Evolutionary conservation across 64 coral and sea anemone species (phyloP).

Genomic region (Stichodactyla helianthus): DNA sequence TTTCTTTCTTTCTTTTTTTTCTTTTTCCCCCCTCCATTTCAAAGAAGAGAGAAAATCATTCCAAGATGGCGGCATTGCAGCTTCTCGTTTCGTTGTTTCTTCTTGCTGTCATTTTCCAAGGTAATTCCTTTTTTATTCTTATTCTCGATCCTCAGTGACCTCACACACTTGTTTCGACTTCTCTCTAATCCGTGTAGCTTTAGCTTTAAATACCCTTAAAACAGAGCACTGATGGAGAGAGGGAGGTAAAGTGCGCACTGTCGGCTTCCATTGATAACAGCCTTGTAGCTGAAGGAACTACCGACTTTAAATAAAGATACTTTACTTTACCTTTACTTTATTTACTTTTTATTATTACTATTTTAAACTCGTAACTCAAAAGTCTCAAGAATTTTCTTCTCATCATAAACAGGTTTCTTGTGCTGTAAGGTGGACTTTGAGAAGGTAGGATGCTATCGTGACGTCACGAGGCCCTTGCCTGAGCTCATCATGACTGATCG

Average conservation of each 20-base stretch:
- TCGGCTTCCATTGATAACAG: not conserved
- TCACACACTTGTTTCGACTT: no score
- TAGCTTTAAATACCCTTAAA: no score
- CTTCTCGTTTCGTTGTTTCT: not conserved
- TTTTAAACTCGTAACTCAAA: not conserved
- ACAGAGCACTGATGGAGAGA: no score
- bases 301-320: no score
- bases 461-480: not conserved
- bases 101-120: not conserved
- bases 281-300: no score
- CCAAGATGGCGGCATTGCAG: not conserved
- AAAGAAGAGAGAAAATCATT: not conserved
- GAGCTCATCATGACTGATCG: constrained; percentile 1
- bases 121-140: not conserved
- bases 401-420: not conserved
- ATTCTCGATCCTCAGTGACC: no score
- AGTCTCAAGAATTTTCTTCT: not conserved
- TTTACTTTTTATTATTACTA: not conserved
- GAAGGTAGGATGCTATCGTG: constrained; percentile 2
- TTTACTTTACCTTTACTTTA: no score
- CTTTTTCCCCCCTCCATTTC: not conserved
- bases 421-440: constrained; percentile 5
- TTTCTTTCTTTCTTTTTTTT: no score
- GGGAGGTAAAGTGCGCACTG: no score
- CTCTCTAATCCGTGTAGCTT: no score